phyloP scores from a whole-genome alignment of 2,797 vertebrate species.

The Sarcophilus harrisii region DNA sequence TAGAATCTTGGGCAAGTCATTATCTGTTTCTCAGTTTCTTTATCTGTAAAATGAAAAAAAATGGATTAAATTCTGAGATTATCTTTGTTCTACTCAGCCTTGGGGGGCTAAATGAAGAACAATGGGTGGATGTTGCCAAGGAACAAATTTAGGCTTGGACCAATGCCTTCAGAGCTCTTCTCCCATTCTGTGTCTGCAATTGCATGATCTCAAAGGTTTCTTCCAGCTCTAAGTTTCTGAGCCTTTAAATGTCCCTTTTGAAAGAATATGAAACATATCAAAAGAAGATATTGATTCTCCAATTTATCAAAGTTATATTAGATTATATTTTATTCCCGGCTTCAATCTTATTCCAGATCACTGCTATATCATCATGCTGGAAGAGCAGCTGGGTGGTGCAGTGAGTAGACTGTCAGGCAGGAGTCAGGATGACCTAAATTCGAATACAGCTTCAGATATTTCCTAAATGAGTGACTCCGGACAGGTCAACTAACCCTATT shows the following conservation, averaged over 20 bases:
- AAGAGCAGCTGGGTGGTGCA: background rate
- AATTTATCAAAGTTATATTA: constrained; percentile 51
- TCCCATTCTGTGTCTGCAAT: background rate
- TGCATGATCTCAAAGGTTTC: background rate
- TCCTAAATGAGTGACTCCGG: background rate
- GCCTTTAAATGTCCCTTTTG: constrained; percentile 53
- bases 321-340: background rate
- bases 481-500: background rate
- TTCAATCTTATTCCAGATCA: background rate
- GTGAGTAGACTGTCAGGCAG: background rate
- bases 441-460: background rate
- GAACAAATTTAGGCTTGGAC: background rate
- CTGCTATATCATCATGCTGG: background rate
- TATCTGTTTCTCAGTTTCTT: background rate
- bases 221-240: constrained; percentile 19
- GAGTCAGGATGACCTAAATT: background rate
- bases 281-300: constrained; percentile 56
- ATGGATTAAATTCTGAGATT: background rate
- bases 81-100: background rate
- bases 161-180: background rate
- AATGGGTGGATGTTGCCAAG: background rate
- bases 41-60: background rate
- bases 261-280: constrained; percentile 63
- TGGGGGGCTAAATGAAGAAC: background rate
- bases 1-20: background rate